Evolutionary conservation across 1,140 invertebrate genomes (phyloP), one percentile per base, ranked within the genome.

Genomic region (Pectinophora gossypiella): DNA sequence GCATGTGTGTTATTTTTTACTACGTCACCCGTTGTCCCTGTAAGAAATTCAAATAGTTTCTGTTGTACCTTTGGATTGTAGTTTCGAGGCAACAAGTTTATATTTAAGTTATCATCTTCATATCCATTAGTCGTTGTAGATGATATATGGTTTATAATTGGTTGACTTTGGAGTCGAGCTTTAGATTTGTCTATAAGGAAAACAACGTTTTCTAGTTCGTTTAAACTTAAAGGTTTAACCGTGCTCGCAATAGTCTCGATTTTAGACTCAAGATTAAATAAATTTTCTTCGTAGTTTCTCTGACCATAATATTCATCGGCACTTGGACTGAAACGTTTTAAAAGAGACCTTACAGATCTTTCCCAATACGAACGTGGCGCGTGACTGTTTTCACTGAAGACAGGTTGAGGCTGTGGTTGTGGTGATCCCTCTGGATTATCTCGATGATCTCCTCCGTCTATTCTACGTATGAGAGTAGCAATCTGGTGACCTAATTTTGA

Each of bases 401-500:
- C 61, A 5, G 64, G 47, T n/a, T n/a, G n/a, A n/a, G n/a, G 27
- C 27, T 1, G 27, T n/a, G 2, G 27, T 32, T 9, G 27, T 50
- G 51, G 47, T 48, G 71, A 60, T 47, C 66, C 45, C 13, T 55
- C 23, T 50, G 51, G 47, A 47, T 72, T 47, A 67, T 45, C 54
- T 74, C 61, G 44, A 72, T 57, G 21, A 36, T 72, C 59, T 12
- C 27, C 27, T 12, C 9, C 19, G 42, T 84, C 75, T 27, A 68
- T 56, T 7, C 61, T 66, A 43, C 78, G 64, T 52, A 86, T 79
- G 46, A 82, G 62, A 12, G 72, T 60, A 21, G 80, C 82, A 62
- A 86, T 86, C 72, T 83, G 72, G 56, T 62, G 74, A 10, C 80
- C 83, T 43, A 86, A 56, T 42, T 79, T 77, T 18, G 59, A 64